Evolutionary conservation across 2,113 vertebrate genomes (phyloP), one percentile per base, ranked within the genome.

Genomic region (Pluvialis apricaria): DNA sequence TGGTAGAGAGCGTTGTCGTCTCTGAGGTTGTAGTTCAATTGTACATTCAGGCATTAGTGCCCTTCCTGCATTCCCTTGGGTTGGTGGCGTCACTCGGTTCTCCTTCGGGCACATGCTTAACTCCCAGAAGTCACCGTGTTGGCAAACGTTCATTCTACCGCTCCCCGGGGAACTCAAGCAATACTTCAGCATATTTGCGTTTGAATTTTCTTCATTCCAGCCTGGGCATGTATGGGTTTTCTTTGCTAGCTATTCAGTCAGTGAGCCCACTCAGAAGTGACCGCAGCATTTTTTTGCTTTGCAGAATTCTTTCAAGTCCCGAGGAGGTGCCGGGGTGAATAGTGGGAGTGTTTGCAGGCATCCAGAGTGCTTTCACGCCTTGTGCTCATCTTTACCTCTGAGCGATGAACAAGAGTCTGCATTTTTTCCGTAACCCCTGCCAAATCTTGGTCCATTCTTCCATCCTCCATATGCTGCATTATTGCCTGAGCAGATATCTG

Each of bases 191-290:
- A 1, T 92, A 13, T 94, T 97, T 96, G 91, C 32, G 0, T 76
- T 94, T 47, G 91, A 68, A 75, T 94, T 86, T 69, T 90, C 80
- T 68, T 91, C 83, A 69, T 95, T 95, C 95, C 96, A 93, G 95
- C 94, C 92, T 10, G 76, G 76, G 62, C 88, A 88, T 1, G 21
- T 15, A 6, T 0, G 5, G 76, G 28, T 49, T 93, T 82, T 77
- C 55, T 62, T 64, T 61, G 86, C 72, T 60, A 42, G 15, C 82
- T 88, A 1, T 60, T 88, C 82, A 45, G 61, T 52, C 69, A 3
- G 2, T 1, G 4, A 68, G 70, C 82, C 76, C 83, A 29, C 92
- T 94, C 60, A 18, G 55, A 21, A 78, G 68, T 88, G 92, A 62
- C 82, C 21, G 0, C 90, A 84, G 95, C 86, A 34, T 81, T 84